These are phyloP conservation scores for Nesidiocoris tenuis DNA, from an alignment of 2,888 invertebrate genomes.

Conservation along the genomic window DNA sequence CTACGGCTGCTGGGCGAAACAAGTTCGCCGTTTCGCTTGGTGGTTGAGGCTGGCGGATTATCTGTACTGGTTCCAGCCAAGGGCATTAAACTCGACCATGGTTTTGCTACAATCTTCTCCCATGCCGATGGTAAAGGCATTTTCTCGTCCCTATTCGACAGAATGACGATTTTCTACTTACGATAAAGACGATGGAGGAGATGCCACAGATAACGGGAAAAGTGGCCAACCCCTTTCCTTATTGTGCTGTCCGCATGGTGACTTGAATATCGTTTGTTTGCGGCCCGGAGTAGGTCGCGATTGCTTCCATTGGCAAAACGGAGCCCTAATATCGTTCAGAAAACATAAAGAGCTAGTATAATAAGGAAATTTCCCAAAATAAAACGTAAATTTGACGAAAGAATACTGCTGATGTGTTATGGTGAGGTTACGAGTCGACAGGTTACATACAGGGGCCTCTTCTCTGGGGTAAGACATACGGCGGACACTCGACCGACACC, in stretches of 20 bases:
- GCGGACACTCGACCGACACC: not conserved
- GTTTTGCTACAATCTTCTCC: constrained; percentile 23
- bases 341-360: not conserved
- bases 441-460: constrained; percentile 17
- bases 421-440: constrained; percentile 25
- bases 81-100: constrained; percentile 22
- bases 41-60: not conserved
- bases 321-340: not conserved
- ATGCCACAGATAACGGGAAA: constrained; percentile 30
- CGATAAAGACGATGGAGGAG: not conserved
- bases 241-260: constrained; percentile 29
- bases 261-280: not conserved
- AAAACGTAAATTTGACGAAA: constrained; percentile 16
- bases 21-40: constrained; percentile 19
- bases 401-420: constrained; percentile 42
- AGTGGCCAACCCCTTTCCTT: constrained; percentile 3
- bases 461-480: not conserved
- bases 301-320: not conserved
- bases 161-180: not conserved
- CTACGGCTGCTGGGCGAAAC: not conserved
- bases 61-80: constrained; percentile 5
- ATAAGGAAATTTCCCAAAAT: constrained; percentile 1
- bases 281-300: not conserved
- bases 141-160: constrained; percentile 5
- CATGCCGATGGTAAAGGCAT: constrained; percentile 32